Evolutionary conservation across 2,888 invertebrate genomes (phyloP).

Genomic region (Trichopoda pennipes): DNA sequence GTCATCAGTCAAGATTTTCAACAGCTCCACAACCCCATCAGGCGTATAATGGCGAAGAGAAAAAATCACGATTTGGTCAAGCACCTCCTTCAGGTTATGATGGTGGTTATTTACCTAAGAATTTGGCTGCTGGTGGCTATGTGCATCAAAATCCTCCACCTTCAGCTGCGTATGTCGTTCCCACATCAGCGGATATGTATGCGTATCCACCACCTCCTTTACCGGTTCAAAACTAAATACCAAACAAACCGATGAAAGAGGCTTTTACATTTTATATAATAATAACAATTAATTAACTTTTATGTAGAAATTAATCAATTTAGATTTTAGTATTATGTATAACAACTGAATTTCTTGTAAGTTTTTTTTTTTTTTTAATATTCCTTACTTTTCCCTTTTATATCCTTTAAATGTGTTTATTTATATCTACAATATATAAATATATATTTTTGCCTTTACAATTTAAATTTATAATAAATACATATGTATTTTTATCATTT

Average conservation of each 20-base stretch:
- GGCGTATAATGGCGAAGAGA: slow-evolving; percentile 48
- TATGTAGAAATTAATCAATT: slow-evolving; percentile 32
- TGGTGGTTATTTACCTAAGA: slow-evolving; percentile 55
- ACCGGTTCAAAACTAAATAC: slow-evolving; percentile 78
- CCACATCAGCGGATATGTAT: slow-evolving; percentile 76
- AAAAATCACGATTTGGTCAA: slow-evolving; percentile 73
- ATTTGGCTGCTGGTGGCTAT: slow-evolving; percentile 66
- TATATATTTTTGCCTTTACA: slow-evolving; percentile 18
- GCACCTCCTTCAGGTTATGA: slow-evolving; percentile 49
- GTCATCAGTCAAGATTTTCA: slow-evolving; percentile 74
- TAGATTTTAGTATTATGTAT: slow-evolving; percentile 48
- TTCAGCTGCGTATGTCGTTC: slow-evolving; percentile 76
- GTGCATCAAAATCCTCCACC: slow-evolving; percentile 70
- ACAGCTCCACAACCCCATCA: slow-evolving; percentile 69
- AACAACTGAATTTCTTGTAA: slow-evolving; percentile 23
- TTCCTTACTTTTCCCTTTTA: slow-evolving; percentile 3
- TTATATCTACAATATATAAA: not conserved
- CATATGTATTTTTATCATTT: slow-evolving; percentile 11
- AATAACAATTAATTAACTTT: slow-evolving; percentile 29
- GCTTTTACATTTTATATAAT: slow-evolving; percentile 41
- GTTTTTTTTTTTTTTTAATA: slow-evolving; percentile 21
- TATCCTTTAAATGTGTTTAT: slow-evolving; percentile 26
- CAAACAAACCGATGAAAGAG: slow-evolving; percentile 44
- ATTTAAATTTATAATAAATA: slow-evolving; percentile 38
- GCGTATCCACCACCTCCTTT: slow-evolving; percentile 80